Conservation (phyloP, 1,140 invertebrate genomes). For the Drosophila lacertosa region DNA sequence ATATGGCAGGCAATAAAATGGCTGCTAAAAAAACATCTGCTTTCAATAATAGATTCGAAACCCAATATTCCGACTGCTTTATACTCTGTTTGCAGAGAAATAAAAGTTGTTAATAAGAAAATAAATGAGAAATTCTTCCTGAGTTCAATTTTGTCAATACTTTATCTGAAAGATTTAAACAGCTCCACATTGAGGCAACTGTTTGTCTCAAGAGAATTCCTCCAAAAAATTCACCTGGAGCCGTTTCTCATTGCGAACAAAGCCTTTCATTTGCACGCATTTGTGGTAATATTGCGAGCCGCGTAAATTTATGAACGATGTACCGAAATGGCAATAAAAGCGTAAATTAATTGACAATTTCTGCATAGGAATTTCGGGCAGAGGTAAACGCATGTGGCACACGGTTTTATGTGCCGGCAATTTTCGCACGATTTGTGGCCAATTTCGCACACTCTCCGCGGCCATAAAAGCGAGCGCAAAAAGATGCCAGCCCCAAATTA, state of each 20-base stretch:
- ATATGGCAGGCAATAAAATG: background rate
- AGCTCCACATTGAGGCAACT: too few relatives aligned
- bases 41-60: too few relatives aligned
- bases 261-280: conserved; percentile 11
- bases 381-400: conserved; percentile 3
- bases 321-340: conserved; percentile 59
- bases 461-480: conserved; percentile 44
- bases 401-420: conserved; percentile 29
- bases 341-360: conserved; percentile 73
- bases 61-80: too few relatives aligned
- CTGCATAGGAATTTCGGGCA: conserved; percentile 39
- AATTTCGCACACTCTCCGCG: conserved; percentile 48
- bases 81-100: background rate
- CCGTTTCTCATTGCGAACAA: too few relatives aligned
- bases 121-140: too few relatives aligned
- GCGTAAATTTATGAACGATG: conserved; percentile 33
- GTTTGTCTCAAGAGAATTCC: too few relatives aligned
- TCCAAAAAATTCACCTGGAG: too few relatives aligned
- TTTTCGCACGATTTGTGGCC: conserved; percentile 67
- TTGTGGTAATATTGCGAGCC: conserved; percentile 23
- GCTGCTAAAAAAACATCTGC: too few relatives aligned
- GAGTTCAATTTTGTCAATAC: too few relatives aligned
- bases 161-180: too few relatives aligned
- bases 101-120: background rate
- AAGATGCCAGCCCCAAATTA: conserved; percentile 25